Conservation (phyloP, 2,888 invertebrate species). For the Eledona agricola region DNA sequence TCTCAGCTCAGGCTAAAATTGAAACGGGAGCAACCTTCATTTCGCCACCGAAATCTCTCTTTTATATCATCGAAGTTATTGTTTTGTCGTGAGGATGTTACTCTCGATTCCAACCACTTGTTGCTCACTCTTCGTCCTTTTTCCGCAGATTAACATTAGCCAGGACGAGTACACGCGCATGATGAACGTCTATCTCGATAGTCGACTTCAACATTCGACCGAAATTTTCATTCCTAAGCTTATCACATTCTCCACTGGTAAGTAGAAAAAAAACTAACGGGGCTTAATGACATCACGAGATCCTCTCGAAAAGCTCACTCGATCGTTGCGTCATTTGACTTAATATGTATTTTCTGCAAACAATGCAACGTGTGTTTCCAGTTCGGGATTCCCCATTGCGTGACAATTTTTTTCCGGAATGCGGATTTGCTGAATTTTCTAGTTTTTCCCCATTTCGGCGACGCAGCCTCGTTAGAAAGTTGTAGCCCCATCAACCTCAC, state of each 20-base stretch:
- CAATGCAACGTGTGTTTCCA: constrained; percentile 11
- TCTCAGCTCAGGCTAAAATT: constrained; percentile 42
- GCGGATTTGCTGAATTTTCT: too few relatives aligned
- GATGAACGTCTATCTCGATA: constrained; percentile 68
- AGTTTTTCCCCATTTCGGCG: too few relatives aligned
- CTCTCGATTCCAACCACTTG: constrained; percentile 42
- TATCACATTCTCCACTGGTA: constrained; percentile 56
- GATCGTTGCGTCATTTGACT: too few relatives aligned
- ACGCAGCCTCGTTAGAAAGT: too few relatives aligned
- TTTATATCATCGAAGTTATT: constrained; percentile 24
- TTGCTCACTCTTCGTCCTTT: constrained; percentile 42
- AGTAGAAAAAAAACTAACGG: constrained; percentile 34
- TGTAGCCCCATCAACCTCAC: too few relatives aligned
- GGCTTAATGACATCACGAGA: too few relatives aligned
- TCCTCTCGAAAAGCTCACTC: too few relatives aligned
- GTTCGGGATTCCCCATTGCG: constrained; percentile 14
- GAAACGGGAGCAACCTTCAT: constrained; percentile 43
- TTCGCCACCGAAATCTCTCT: constrained; percentile 32
- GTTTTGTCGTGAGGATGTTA: constrained; percentile 22
- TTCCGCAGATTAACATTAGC: constrained; percentile 71
- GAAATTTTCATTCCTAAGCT: constrained; percentile 54
- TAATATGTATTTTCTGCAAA: too few relatives aligned
- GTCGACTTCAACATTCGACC: constrained; percentile 55
- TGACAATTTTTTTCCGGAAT: too few relatives aligned
- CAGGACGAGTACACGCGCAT: constrained; percentile 71